Base-by-base conservation (phyloP, 1,140 invertebrate species). In the Listronotus bonariensis region DNA sequence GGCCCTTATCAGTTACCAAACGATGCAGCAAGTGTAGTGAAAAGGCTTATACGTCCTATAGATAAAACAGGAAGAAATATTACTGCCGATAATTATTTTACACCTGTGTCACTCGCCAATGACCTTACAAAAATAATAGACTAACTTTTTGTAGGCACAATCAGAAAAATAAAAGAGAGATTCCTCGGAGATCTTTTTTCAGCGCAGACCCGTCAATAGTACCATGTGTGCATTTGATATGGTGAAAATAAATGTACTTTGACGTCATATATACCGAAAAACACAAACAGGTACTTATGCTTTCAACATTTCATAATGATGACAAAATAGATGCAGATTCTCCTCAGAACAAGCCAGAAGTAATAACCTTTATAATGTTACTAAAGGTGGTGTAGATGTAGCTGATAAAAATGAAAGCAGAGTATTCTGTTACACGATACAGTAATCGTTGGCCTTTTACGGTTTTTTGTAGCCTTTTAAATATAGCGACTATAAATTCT, bases 381-480 rank as follows among this genome's bases (percentile, higher is more conserved):
- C 38, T 14, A 40, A 40, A 40, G 38, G 38, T 40, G 38, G n/a
- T 40, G 38, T 40, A 3, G 38, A 40, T 40, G n/a, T 40, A 40
- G 38, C n/a, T 40, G 38, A 14, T 40, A 40, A 40, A n/a, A 7
- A 40, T 40, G 38, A n/a, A n/a, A 40, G 38, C 38, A 40, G 38
- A 40, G n/a, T 40, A 40, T 40, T 40, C 38, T 40, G 38, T 40
- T 40, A 40, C n/a, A n/a, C n/a, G 38, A 12, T 40, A 40, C 38
- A 40, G 38, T 40, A 40, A 40, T 40, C 38, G 38, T 40, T 40
- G 38, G 38, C n/a, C 38, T 40, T 40, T 40, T 40, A 12, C 38
- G 2, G n/a, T 40, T 40, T 40, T 40, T 40, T 10, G 10, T 3
- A n/a, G n/a, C n/a, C n/a, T n/a, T n/a, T n/a, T 40, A 26, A 26